phyloP scores from a whole-genome alignment of 2,113 vertebrate genomes.

The Penelope pileata region DNA sequence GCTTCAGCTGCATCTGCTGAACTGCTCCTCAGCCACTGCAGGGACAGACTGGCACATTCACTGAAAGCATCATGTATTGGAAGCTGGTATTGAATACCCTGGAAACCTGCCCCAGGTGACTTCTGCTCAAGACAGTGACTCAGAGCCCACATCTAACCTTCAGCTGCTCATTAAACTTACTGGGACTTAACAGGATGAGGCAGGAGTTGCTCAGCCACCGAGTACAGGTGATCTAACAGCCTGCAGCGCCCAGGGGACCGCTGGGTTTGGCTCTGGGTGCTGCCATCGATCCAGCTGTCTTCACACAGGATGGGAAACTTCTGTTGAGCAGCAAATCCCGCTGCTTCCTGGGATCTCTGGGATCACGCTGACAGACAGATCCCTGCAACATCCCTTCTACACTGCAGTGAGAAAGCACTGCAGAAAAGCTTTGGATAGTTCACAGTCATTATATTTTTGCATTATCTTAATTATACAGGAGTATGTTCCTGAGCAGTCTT shows the following conservation, averaged over 20 bases:
- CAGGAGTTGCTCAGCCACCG: background rate
- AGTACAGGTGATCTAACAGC: background rate
- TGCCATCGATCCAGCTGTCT: background rate
- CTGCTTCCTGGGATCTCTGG: background rate
- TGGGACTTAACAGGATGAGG: background rate
- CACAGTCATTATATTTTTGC: background rate
- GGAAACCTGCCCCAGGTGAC: background rate
- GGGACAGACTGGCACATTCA: background rate
- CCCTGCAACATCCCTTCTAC: background rate
- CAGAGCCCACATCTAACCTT: background rate
- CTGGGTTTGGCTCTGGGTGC: background rate
- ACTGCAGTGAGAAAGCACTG: background rate
- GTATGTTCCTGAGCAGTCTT: background rate
- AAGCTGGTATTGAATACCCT: background rate
- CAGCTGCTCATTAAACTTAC: background rate
- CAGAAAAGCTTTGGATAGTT: background rate
- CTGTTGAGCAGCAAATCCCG: background rate
- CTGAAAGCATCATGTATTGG: fast-evolving
- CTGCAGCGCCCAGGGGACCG: background rate
- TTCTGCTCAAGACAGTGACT: background rate
- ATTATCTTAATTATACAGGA: background rate
- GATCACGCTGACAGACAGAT: background rate
- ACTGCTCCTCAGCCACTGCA: background rate
- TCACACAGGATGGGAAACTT: background rate
- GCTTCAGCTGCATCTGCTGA: background rate